Percentiles rank a stretch among this genome's conserved stretches.
These are phyloP conservation scores for Pseudomyrmex concolor DNA, from an alignment of 1,140 invertebrate species.

Conservation along the genomic window DNA sequence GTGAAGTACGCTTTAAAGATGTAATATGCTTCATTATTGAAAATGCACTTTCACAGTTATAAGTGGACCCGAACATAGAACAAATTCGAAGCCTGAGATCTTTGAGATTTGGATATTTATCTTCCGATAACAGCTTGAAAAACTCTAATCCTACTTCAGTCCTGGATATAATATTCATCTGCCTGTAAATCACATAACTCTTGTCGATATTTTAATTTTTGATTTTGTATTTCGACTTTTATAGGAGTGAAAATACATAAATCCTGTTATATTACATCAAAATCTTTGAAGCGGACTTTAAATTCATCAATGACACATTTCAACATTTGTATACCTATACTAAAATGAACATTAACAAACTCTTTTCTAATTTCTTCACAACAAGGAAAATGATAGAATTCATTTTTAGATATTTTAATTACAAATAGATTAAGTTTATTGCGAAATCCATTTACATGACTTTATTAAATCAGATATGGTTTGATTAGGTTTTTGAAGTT, in stretches of 20 bases:
- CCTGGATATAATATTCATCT: background rate
- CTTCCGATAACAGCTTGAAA: conserved; percentile 7
- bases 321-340: background rate
- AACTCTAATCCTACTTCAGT: conserved; percentile 8
- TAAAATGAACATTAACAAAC: background rate
- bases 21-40: conserved; percentile 31
- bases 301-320: conserved; percentile 9
- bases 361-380: background rate
- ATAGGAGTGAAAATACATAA: conserved; percentile 1
- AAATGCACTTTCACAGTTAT: conserved; percentile 15
- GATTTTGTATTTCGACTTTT: background rate
- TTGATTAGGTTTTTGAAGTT: conserved; percentile 29
- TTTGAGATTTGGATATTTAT: conserved; percentile 31
- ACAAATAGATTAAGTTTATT: conserved; percentile 5
- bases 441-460: background rate
- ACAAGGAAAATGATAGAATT: conserved; percentile 1
- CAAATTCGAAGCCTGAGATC: conserved; percentile 24
- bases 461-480: conserved; percentile 15
- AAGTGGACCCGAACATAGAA: conserved; percentile 36
- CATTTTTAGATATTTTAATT: background rate
- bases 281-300: conserved; percentile 15
- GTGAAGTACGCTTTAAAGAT: conserved; percentile 6
- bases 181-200: conserved; percentile 39
- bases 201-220: conserved; percentile 11
- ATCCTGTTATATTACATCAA: conserved; percentile 1